Percentiles rank a stretch among this genome's conserved stretches.
Conservation (phyloP, 2,113 vertebrate genomes). For the Myotis brandtii region DNA sequence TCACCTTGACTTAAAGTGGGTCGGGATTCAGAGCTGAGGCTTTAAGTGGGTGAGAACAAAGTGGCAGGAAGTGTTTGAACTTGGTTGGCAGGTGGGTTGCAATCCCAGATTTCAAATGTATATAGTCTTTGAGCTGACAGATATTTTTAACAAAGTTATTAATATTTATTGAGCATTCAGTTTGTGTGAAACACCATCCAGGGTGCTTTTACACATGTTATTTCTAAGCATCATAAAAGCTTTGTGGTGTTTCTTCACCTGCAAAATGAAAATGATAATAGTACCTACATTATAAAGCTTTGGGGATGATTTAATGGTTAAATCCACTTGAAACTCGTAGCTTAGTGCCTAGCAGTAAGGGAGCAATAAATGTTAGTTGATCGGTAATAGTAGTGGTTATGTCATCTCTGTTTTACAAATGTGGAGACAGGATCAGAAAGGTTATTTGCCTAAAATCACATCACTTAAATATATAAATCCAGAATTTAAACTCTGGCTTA, state of each 20-base stretch:
- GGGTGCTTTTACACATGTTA: not conserved
- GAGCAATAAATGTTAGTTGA: not conserved
- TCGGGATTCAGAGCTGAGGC: not conserved
- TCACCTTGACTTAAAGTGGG: not conserved
- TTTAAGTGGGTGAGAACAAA: not conserved
- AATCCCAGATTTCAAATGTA: not conserved
- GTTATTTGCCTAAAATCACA: not conserved
- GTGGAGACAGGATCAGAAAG: not conserved
- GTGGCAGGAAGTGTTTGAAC: not conserved
- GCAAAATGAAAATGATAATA: not conserved
- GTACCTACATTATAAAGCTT: not conserved
- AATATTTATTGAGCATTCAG: not conserved
- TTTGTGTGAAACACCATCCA: not conserved
- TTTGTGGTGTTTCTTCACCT: slow-evolving; percentile 22
- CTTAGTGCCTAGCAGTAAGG: not conserved
- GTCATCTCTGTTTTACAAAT: not conserved
- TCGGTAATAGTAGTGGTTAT: not conserved
- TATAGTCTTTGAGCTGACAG: not conserved
- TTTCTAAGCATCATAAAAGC: slow-evolving; percentile 4
- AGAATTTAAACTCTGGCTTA: not conserved
- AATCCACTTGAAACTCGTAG: not conserved
- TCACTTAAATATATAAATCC: not conserved
- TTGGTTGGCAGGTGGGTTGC: not conserved
- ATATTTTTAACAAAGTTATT: not conserved
- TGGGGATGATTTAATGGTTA: not conserved